phyloP scores from a whole-genome alignment of 2,797 vertebrate species.

The Choloepus didactylus region DNA sequence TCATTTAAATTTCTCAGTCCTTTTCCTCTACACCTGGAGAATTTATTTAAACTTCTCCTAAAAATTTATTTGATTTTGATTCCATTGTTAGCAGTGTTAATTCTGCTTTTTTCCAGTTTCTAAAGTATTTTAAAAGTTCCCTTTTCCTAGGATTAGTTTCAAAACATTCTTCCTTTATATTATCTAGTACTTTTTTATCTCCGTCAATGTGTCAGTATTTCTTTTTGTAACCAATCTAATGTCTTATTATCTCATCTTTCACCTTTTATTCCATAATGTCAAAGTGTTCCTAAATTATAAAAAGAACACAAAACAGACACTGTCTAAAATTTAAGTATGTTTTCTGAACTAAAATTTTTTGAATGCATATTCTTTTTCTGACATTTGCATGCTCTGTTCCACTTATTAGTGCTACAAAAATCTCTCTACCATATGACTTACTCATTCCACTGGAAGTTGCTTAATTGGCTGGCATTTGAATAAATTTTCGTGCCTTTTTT shows the following conservation, averaged over 20 bases:
- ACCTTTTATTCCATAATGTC: background rate
- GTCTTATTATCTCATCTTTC: slow-evolving; percentile 47
- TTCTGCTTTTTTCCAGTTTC: background rate
- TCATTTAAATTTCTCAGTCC: background rate
- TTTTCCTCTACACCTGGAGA: background rate
- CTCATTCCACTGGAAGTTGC: background rate
- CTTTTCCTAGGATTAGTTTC: slow-evolving; percentile 20
- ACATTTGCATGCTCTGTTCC: background rate
- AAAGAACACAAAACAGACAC: slow-evolving; percentile 31
- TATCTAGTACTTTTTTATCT: background rate
- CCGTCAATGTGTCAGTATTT: background rate
- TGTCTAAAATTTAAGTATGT: background rate
- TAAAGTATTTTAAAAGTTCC: slow-evolving; percentile 16
- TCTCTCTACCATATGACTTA: background rate
- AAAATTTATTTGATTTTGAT: slow-evolving; percentile 34
- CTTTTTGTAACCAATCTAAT: background rate
- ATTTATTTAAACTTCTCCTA: background rate
- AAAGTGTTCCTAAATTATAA: background rate
- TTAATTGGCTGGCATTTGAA: background rate
- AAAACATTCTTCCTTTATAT: background rate
- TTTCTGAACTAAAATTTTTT: background rate
- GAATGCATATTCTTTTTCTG: background rate
- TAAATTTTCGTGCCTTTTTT: background rate
- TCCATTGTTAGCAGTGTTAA: background rate
- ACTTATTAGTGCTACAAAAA: background rate